Conservation (phyloP, 2,797 vertebrate genomes). For the Sebastes trivittatus region DNA sequence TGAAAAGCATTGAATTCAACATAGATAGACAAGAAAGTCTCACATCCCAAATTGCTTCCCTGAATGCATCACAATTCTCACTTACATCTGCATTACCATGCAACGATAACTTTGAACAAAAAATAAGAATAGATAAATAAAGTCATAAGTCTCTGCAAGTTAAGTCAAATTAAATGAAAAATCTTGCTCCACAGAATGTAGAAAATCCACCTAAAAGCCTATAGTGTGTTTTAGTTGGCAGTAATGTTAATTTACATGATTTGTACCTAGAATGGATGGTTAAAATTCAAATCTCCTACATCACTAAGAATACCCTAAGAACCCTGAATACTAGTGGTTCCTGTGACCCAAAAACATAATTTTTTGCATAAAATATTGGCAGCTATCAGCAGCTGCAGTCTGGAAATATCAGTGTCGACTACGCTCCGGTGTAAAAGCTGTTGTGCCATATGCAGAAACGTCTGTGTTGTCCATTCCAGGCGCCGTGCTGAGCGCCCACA, state of each 20-base stretch:
- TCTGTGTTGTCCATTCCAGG: background rate
- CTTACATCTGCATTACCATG: background rate
- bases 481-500: background rate
- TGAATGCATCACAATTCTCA: background rate
- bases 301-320: background rate
- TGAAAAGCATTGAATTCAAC: background rate
- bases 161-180: no score
- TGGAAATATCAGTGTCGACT: background rate
- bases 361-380: background rate
- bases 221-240: background rate
- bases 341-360: background rate
- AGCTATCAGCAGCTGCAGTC: background rate
- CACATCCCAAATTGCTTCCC: background rate
- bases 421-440: background rate
- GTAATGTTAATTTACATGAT: background rate
- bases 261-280: background rate
- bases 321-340: background rate
- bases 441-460: background rate
- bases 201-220: background rate
- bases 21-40: background rate
- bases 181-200: background rate
- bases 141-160: no score
- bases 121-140: no score
- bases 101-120: no score
- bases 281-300: background rate